phyloP scores from a whole-genome alignment of 2,888 invertebrate genomes.

The Agrotis segetum region DNA sequence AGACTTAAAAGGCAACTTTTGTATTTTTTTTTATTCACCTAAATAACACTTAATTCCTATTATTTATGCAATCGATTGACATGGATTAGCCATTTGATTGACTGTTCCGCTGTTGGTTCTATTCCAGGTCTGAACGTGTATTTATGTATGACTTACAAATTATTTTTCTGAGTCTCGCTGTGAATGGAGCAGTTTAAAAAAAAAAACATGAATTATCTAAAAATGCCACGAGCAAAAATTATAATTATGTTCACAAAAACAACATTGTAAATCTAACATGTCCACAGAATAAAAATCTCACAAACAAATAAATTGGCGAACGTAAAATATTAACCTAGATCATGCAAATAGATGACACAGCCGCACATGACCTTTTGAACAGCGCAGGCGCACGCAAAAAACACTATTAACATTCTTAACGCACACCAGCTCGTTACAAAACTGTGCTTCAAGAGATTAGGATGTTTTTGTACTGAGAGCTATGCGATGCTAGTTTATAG shows the following conservation, averaged over 20 bases:
- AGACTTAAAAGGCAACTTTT: too few species aligned
- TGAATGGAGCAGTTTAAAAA: too few species aligned
- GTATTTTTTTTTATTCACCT: too few species aligned
- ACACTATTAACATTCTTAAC: slow-evolving; percentile 61
- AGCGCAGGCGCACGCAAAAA: slow-evolving; percentile 55
- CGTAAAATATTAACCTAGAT: slow-evolving; percentile 58
- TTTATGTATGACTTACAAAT: too few species aligned
- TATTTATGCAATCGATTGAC: too few species aligned
- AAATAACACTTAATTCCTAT: too few species aligned
- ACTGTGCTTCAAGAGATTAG: slow-evolving; percentile 43
- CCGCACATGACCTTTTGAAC: slow-evolving; percentile 56
- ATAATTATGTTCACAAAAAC: neutral
- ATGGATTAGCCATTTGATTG: too few species aligned
- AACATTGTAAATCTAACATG: neutral
- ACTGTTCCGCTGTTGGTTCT: too few species aligned
- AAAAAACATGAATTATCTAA: too few species aligned
- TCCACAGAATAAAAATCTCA: slow-evolving; percentile 14
- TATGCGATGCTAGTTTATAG: slow-evolving; percentile 5
- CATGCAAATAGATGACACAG: slow-evolving; percentile 64
- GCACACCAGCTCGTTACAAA: slow-evolving; percentile 57
- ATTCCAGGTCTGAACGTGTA: too few species aligned
- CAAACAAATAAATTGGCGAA: slow-evolving; percentile 45
- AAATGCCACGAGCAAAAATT: neutral
- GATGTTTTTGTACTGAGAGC: slow-evolving; percentile 19
- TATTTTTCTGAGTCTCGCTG: too few species aligned